Conservation (phyloP, 1,140 invertebrate genomes). For the Hirudo medicinalis region DNA sequence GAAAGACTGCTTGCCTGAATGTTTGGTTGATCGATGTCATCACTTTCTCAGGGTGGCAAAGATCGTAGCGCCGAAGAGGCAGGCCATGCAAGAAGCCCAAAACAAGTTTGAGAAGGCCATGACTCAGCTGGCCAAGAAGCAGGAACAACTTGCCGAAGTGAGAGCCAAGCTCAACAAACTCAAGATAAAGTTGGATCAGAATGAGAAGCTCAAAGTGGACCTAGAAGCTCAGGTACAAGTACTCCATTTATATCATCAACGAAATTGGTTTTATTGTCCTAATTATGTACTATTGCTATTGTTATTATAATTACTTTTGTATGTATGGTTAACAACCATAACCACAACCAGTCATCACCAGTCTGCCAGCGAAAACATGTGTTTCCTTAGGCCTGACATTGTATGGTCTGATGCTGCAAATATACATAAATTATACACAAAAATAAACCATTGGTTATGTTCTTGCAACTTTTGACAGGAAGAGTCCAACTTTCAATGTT, state of each 20-base stretch:
- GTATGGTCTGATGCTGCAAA: no score
- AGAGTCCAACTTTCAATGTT: no score
- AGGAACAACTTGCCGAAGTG: constrained; percentile 61
- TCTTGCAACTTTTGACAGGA: no score
- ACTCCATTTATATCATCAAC: neutral
- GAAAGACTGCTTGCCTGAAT: neutral
- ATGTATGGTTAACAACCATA: no score
- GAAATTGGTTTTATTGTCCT: no score
- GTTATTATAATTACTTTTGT: no score
- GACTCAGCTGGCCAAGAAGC: constrained; percentile 75
- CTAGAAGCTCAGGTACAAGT: constrained; percentile 38
- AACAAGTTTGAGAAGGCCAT: constrained; percentile 66
- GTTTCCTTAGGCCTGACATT: no score
- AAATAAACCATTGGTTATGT: no score
- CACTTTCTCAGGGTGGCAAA: constrained; percentile 39
- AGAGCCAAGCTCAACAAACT: constrained; percentile 41
- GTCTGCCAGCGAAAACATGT: no score
- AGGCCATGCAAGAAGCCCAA: constrained; percentile 46
- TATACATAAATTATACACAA: no score
- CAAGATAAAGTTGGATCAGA: constrained; percentile 37
- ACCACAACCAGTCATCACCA: no score
- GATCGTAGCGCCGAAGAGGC: constrained; percentile 81
- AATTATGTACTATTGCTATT: no score
- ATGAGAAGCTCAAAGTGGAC: constrained; percentile 41
- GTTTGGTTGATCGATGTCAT: neutral